Conservation (phyloP, 2,113 vertebrate species). For the Ptychochromis oligacanthus region DNA sequence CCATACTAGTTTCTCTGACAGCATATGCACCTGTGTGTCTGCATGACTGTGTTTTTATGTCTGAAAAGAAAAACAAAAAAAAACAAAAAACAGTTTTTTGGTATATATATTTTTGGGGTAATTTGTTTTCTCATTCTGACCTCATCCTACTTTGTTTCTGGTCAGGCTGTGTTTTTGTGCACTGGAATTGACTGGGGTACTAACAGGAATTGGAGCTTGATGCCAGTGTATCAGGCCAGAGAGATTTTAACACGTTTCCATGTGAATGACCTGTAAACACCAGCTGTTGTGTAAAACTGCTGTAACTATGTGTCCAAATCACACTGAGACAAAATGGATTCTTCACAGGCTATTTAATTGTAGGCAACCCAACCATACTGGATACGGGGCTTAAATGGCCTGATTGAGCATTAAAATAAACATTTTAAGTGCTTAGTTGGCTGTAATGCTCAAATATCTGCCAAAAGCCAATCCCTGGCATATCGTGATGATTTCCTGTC, state of each 20-base stretch:
- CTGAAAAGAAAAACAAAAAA: background rate
- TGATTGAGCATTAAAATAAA: constrained; percentile 54
- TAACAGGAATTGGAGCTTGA: constrained; percentile 18
- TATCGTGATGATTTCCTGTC: background rate
- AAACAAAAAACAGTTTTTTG: background rate
- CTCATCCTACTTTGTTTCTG: background rate
- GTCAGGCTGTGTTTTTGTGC: constrained; percentile 10
- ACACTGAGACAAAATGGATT: constrained; percentile 62
- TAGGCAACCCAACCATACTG: constrained; percentile 25
- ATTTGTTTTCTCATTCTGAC: background rate
- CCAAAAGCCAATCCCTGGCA: constrained; percentile 22
- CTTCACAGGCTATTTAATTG: constrained; percentile 56
- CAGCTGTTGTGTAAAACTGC: constrained; percentile 65
- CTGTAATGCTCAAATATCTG: constrained; percentile 8
- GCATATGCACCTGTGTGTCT: constrained; percentile 19
- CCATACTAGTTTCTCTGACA: constrained; percentile 3
- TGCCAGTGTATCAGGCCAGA: constrained; percentile 43
- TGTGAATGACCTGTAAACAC: constrained; percentile 61
- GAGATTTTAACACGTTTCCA: constrained; percentile 54
- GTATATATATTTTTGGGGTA: background rate
- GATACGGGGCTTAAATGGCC: constrained; percentile 46
- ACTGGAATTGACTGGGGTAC: constrained; percentile 8
- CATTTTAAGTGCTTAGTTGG: constrained; percentile 59
- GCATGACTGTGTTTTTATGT: background rate
- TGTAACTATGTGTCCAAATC: constrained; percentile 55